Evolutionary conservation across 2,113 vertebrate species (phyloP).

Genomic region (Narcine bancroftii): DNA sequence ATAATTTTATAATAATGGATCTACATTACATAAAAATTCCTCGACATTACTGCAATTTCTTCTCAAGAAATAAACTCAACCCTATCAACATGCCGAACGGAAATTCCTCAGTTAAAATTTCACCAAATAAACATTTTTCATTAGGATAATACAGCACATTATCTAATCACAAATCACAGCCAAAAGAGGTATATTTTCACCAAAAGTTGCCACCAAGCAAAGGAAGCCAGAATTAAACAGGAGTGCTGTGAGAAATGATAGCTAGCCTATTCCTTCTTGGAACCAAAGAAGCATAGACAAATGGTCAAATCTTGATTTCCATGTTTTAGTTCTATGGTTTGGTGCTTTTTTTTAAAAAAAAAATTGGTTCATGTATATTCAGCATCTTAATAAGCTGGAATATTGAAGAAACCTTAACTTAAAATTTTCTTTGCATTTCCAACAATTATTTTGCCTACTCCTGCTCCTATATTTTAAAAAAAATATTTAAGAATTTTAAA

Average conservation of each 20-base stretch:
- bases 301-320: neutral
- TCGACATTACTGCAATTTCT: neutral
- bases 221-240: neutral
- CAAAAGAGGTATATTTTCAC: neutral
- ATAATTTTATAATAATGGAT: neutral
- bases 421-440: neutral
- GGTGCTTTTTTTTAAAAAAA: too few relatives aligned
- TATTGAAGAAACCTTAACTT: neutral
- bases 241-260: neutral
- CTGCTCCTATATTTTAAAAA: too few relatives aligned
- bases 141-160: neutral
- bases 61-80: neutral
- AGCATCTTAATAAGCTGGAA: neutral
- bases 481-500: too few relatives aligned
- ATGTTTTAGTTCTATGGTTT: neutral
- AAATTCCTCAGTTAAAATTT: neutral
- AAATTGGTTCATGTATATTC: too few relatives aligned
- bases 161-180: neutral
- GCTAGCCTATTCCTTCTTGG: too few relatives aligned
- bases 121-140: neutral
- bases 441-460: neutral
- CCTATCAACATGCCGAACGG: too few relatives aligned
- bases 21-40: neutral
- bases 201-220: neutral
- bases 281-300: neutral